Base-by-base conservation (phyloP, 2,888 invertebrate genomes). In the Leptinotarsa haldemani region DNA sequence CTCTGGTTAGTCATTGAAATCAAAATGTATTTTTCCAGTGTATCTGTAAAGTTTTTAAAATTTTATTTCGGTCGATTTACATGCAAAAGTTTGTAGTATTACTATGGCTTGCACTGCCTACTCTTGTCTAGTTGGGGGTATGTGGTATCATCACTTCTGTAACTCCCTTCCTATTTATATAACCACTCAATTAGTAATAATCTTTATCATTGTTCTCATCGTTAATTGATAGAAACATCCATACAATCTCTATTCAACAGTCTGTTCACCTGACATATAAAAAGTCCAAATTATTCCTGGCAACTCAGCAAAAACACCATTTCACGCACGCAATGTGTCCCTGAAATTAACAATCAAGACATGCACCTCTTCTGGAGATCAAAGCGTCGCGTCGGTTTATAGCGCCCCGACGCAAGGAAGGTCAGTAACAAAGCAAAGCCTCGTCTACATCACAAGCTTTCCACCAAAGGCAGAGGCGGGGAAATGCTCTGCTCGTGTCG, bases 361-460 rank as follows among this genome's bases (percentile, higher is more conserved):
- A 30, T n/a, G 61, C 30, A 61, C n/a, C 61, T 61, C 30, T 61
- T 40, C 61, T 61, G 68, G 53, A 74, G 74, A 74, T 74, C 74
- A 75, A 75, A 75, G 75, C 65, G 68, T 67, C 66, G 66, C 52
- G 30, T 40, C 46, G 56, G 68, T 68, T 58, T 63, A 50, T 22
- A 80, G 81, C 83, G 83, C 78, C 83, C 83, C 82, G 84, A 84
- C 84, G 84, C 83, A 80, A 72, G 85, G 85, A 83, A 85, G 85
- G 85, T 85, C 85, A 85, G 85, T 85, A 83, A 85, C 85, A 84
- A 84, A 84, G 61, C 61, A 5, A 61, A 40, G 30, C 83, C 81
- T 83, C 83, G 84, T 82, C 83, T 81, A 82, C 83, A 83, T 84
- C 84, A 83, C 84, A 83, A 83, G 83, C 81, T 81, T 82, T 83